These are phyloP conservation scores for Branchellion lobata DNA, from an alignment of 2,888 invertebrate species.

Conservation along the genomic window DNA sequence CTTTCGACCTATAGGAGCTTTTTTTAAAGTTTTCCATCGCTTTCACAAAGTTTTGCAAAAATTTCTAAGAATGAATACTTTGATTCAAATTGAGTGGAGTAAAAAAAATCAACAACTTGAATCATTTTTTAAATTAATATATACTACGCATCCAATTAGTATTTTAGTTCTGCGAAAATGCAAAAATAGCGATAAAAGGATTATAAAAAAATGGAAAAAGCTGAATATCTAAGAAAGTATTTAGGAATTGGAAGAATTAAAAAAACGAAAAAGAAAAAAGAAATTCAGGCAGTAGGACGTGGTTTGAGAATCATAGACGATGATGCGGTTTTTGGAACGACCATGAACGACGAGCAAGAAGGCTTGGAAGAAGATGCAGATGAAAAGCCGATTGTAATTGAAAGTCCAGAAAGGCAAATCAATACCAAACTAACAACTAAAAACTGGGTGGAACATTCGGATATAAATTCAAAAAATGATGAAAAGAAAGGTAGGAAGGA, in stretches of 20 bases:
- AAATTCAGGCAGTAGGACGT: neutral
- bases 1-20: no score
- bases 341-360: neutral
- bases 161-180: no score
- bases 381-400: constrained; percentile 12
- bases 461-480: neutral
- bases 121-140: no score
- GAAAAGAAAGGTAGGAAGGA: neutral
- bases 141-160: no score
- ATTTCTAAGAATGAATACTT: no score
- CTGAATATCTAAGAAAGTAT: constrained; percentile 37
- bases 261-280: constrained; percentile 18
- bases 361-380: constrained; percentile 19
- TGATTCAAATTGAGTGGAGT: no score
- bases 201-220: constrained; percentile 14
- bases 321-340: constrained; percentile 2
- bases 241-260: neutral
- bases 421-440: constrained; percentile 23
- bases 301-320: constrained; percentile 36
- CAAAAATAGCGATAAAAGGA: no score
- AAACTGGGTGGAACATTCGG: constrained; percentile 20
- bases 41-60: no score
- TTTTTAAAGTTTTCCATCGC: no score
- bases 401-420: constrained; percentile 6
- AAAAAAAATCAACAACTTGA: no score